Percentiles rank a stretch among this genome's conserved stretches.
These are phyloP conservation scores for Drosophila subobscura DNA, from an alignment of 1,140 invertebrate genomes.

Conservation along the genomic window DNA sequence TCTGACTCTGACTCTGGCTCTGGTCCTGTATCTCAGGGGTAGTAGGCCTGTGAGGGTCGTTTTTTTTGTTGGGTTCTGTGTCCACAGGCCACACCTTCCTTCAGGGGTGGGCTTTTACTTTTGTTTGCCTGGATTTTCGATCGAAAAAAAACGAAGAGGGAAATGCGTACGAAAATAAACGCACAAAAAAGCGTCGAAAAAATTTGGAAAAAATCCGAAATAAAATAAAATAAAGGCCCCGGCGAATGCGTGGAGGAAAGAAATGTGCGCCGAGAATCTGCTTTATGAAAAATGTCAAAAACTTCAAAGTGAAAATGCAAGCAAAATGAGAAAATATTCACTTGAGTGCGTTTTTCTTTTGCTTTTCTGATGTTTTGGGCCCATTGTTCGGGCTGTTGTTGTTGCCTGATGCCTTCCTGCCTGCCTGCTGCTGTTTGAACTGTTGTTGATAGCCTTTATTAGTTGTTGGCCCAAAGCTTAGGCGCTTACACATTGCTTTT, in stretches of 20 bases:
- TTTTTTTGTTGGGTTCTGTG: constrained; percentile 24
- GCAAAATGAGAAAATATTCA: constrained; percentile 83
- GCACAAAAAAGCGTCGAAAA: constrained; percentile 1
- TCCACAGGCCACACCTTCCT: constrained; percentile 76
- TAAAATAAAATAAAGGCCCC: constrained; percentile 41
- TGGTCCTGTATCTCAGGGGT: constrained; percentile 16
- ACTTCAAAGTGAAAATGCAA: constrained; percentile 83
- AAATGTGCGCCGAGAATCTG: constrained; percentile 62
- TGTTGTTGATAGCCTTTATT: constrained; percentile 81
- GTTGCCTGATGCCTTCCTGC: constrained; percentile 26
- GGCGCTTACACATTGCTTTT: constrained; percentile 63
- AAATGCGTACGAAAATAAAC: constrained; percentile 13
- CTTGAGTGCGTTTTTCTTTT: constrained; percentile 68
- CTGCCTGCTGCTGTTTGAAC: constrained; percentile 68
- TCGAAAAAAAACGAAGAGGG: constrained; percentile 36
- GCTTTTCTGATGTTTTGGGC: constrained; percentile 27
- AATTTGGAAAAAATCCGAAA: constrained; percentile 11
- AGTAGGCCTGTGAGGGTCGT: constrained; percentile 63
- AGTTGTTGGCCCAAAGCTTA: constrained; percentile 77
- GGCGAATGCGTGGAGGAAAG: constrained; percentile 30
- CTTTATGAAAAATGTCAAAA: constrained; percentile 83
- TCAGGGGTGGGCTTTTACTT: constrained; percentile 83
- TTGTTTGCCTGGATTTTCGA: constrained; percentile 80
- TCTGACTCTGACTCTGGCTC: background rate
- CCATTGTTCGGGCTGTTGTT: constrained; percentile 31